Base-by-base conservation (phyloP, 1,140 invertebrate genomes). In the Mycetomoellerius zeteki region DNA sequence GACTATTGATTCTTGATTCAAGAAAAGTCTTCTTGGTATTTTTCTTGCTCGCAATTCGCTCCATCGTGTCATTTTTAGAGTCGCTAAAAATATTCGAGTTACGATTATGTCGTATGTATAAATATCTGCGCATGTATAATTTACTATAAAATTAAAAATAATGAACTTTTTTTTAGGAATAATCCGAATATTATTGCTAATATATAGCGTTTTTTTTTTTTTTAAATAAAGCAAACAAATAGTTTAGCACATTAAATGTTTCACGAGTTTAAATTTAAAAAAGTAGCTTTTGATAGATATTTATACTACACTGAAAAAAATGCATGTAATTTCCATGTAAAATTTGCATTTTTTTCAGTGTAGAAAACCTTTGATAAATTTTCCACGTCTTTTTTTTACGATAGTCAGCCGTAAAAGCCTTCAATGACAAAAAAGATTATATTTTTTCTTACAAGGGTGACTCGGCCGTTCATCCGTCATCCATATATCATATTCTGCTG, bases 401-500 rank as follows among this genome's bases (percentile, higher is more conserved):
- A 43, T 43, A 43, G 10, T 37, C 7, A 37, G 33, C 7, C 33
- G 7, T 37, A 37, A 37, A 37, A 37, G 7, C 8, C 33, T 37
- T 37, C 3, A 37, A 0, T 37, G 7, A 0, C 16, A 52, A 1
- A 2, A 56, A 54, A 54, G 30, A 69, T 37, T 7, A 4, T 69
- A 33, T 69, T 37, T 69, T 69, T 37, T 43, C 77, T 85, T 89
- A 92, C 92, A 56, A 0, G 80, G 62, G 21, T 85, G 82, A 0
- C 0, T 86, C 3, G 92, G 92, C 12, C 47, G 75, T 65, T 92
- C 88, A 16, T 92, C 82, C 0, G 91, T 69, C n/a, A 88, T 62
- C 89, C 89, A 90, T 65, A 93, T 92, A 14, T 91, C 89, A 10
- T 93, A 92, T 8, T 88, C 71, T 2, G 85, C 65, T 3, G 80